phyloP scores from a whole-genome alignment of 2,113 vertebrate genomes.

The Passer montanus region DNA sequence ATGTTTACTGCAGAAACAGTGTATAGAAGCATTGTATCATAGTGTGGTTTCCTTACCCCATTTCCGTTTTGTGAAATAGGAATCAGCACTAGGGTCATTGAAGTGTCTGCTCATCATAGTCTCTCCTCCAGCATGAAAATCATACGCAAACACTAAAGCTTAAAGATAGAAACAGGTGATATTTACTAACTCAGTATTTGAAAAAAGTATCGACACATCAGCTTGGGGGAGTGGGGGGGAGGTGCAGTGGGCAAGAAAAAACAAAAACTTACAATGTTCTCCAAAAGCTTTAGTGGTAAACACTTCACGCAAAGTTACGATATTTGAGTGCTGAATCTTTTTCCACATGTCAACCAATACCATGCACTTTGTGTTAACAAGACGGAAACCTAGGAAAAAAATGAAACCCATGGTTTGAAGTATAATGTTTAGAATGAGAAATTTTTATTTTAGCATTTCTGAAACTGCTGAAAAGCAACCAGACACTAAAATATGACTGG shows the following conservation, averaged over 20 bases:
- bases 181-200: slow-evolving; percentile 22
- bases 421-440: not conserved
- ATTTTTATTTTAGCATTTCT: not conserved
- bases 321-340: slow-evolving; percentile 98
- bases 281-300: slow-evolving; percentile 99
- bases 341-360: slow-evolving; percentile 99
- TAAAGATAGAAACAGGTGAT: slow-evolving; percentile 54
- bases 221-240: accelerated
- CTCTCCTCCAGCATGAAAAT: slow-evolving; percentile 98
- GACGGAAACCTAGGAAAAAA: slow-evolving; percentile 86
- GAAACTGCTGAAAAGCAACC: not conserved
- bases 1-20: not conserved
- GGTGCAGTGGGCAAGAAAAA: not conserved
- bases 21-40: not conserved
- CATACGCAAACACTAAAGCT: slow-evolving; percentile 98
- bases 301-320: slow-evolving; percentile 94
- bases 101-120: slow-evolving; percentile 99
- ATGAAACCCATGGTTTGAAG: not conserved
- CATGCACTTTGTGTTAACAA: slow-evolving; percentile 99
- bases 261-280: slow-evolving; percentile 89
- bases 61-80: slow-evolving; percentile 97
- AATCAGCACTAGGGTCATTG: slow-evolving; percentile 94
- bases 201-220: not conserved
- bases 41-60: slow-evolving; percentile 86
- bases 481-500: not conserved